Conservation (phyloP, 2,797 vertebrate genomes). For the Anabacerthia variegaticeps region DNA sequence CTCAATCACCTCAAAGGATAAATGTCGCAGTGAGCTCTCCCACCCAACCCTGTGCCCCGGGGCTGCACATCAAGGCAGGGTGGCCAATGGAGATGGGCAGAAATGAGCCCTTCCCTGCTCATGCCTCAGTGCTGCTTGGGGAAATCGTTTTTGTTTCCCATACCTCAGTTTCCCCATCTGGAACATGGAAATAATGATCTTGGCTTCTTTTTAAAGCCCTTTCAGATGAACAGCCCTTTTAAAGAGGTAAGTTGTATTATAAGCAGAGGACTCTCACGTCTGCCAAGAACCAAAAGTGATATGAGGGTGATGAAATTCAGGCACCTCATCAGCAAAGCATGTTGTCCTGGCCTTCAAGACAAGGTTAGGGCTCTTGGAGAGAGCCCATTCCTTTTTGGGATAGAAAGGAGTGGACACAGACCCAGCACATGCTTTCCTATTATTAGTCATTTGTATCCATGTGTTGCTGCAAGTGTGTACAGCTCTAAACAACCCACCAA, state of each 20-base stretch:
- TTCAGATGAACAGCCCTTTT: conserved; percentile 30
- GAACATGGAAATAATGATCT: background rate
- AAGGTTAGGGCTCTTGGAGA: conserved; percentile 57
- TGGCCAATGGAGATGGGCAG: fast-evolving
- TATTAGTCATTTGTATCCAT: conserved; percentile 52
- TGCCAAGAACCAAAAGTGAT: conserved; percentile 67
- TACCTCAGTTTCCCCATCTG: background rate
- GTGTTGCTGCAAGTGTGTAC: background rate
- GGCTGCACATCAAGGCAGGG: background rate
- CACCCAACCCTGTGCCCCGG: background rate
- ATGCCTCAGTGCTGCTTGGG: background rate
- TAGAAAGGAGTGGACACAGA: conserved; percentile 46
- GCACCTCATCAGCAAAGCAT: conserved; percentile 63
- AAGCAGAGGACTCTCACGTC: background rate
- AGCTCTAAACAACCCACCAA: background rate
- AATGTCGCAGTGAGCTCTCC: background rate
- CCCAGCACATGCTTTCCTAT: conserved; percentile 55
- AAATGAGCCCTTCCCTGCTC: background rate
- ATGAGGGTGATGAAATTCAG: conserved; percentile 65
- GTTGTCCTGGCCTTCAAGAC: conserved; percentile 68
- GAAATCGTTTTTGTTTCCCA: background rate
- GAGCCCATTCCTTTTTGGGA: conserved; percentile 57
- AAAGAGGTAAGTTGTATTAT: conserved; percentile 56
- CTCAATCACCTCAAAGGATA: background rate
- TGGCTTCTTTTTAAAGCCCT: conserved; percentile 42